Evolutionary conservation across 2,888 invertebrate genomes (phyloP).

Genomic region (Phania funesta): DNA sequence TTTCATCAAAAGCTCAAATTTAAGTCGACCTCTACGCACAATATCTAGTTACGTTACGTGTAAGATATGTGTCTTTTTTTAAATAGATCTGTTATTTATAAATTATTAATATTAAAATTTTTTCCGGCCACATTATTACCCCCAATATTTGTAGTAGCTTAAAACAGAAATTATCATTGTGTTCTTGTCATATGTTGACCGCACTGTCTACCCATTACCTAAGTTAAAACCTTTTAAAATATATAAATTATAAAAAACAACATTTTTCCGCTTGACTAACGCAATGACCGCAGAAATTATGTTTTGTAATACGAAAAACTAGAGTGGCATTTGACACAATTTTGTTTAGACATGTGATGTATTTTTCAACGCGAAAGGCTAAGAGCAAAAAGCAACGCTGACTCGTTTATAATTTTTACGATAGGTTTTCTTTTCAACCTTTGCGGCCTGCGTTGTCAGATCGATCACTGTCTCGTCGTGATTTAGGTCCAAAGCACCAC

Average conservation of each 20-base stretch:
- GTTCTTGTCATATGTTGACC: neutral
- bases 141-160: too few species aligned
- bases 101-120: neutral
- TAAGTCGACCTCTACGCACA: neutral
- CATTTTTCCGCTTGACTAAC: slow-evolving; percentile 4
- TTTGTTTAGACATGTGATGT: neutral
- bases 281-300: neutral
- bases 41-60: too few species aligned
- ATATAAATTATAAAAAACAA: neutral
- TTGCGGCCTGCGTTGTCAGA: too few species aligned
- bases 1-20: neutral
- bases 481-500: too few species aligned
- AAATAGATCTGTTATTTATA: too few species aligned
- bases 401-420: too few species aligned
- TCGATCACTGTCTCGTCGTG: too few species aligned
- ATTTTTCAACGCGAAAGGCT: too few species aligned
- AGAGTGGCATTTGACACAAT: neutral
- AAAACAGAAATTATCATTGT: neutral
- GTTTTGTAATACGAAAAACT: neutral
- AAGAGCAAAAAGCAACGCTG: too few species aligned
- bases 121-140: too few species aligned
- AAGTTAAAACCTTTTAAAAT: neutral
- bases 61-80: too few species aligned
- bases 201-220: neutral
- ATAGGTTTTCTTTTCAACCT: too few species aligned